These are phyloP conservation scores for Chouioia cunea DNA, from an alignment of 2,888 invertebrate genomes.

Conservation along the genomic window DNA sequence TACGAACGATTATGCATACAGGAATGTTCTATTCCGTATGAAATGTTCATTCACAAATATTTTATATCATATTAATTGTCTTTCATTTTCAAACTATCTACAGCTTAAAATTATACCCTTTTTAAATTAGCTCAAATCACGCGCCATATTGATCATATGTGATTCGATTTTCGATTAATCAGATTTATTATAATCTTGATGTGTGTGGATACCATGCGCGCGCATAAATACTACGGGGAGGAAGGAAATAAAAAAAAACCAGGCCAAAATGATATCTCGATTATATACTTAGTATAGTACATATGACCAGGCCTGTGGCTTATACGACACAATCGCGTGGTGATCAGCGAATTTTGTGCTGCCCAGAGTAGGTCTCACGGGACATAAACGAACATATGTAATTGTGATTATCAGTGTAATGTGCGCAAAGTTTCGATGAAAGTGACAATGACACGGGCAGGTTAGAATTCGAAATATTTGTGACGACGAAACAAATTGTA, in stretches of 20 bases:
- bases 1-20: too few species aligned
- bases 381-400: slow-evolving; percentile 29
- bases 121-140: too few species aligned
- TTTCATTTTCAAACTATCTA: too few species aligned
- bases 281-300: background rate
- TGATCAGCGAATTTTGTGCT: slow-evolving; percentile 41
- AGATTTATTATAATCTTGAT: too few species aligned
- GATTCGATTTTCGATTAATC: too few species aligned
- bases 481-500: too few species aligned
- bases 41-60: too few species aligned
- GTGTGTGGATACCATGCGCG: background rate
- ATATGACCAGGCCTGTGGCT: background rate
- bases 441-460: slow-evolving; percentile 25
- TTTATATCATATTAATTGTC: too few species aligned
- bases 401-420: slow-evolving; percentile 6
- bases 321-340: slow-evolving; percentile 20
- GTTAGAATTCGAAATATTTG: slow-evolving; percentile 18
- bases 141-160: too few species aligned
- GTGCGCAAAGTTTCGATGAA: slow-evolving; percentile 4
- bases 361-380: background rate
- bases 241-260: slow-evolving; percentile 21
- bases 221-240: slow-evolving; percentile 4
- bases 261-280: slow-evolving; percentile 24
- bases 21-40: too few species aligned
- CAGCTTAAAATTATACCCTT: too few species aligned